phyloP scores from a whole-genome alignment of 2,888 invertebrate species.

The Drosophila recens region DNA sequence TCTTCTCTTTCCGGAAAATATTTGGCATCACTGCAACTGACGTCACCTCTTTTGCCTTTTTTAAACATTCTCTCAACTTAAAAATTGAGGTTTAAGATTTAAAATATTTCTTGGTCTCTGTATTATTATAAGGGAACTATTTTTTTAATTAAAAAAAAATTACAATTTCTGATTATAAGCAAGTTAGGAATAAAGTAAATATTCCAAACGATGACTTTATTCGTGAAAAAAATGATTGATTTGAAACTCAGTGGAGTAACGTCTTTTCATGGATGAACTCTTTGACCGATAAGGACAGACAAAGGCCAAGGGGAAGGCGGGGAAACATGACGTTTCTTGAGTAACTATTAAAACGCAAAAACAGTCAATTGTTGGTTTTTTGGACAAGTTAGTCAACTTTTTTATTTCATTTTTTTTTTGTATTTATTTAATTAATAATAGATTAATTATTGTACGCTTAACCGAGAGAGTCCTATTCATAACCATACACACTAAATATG shows the following conservation, averaged over 20 bases:
- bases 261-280: slow-evolving; percentile 4
- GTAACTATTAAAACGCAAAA: neutral
- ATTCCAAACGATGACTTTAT: neutral
- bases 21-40: no score
- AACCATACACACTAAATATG: slow-evolving; percentile 80
- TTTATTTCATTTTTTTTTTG: slow-evolving; percentile 50
- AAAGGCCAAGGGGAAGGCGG: slow-evolving; percentile 11
- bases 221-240: neutral
- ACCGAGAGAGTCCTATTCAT: slow-evolving; percentile 77
- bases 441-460: slow-evolving; percentile 79
- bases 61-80: no score
- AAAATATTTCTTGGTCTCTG: no score
- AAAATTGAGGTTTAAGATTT: no score
- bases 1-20: no score
- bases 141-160: no score
- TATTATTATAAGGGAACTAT: no score
- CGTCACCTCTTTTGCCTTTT: no score
- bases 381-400: slow-evolving; percentile 38
- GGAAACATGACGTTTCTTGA: neutral
- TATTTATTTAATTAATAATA: slow-evolving; percentile 78
- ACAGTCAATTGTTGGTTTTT: slow-evolving; percentile 16
- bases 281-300: slow-evolving; percentile 19
- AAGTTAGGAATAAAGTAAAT: neutral
- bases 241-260: neutral
- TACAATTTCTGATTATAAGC: no score